These are phyloP conservation scores for Antrozous pallidus DNA, from an alignment of 2,797 vertebrate species.

Conservation along the genomic window DNA sequence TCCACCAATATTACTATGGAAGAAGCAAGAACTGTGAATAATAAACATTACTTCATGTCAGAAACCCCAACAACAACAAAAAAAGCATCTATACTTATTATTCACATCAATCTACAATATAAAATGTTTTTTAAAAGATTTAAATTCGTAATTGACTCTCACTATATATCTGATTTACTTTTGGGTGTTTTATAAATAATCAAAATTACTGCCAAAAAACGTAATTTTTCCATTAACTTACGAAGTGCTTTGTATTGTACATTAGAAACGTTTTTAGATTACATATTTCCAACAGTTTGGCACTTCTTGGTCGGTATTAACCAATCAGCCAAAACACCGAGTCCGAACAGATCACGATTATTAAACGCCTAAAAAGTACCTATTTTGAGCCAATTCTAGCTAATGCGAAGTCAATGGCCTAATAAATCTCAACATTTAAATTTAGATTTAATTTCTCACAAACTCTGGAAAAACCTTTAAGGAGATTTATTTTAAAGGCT, in stretches of 20 bases:
- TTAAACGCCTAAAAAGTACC: background rate
- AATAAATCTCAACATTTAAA: conserved; percentile 19
- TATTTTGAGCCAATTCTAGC: background rate
- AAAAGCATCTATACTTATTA: background rate
- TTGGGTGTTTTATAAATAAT: conserved; percentile 2
- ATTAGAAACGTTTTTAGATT: conserved; percentile 32
- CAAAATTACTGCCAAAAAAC: background rate
- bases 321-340: conserved; percentile 9
- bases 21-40: background rate
- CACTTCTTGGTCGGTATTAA: background rate
- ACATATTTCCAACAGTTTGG: background rate
- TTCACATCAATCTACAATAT: background rate
- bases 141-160: conserved; percentile 27
- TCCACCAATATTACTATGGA: background rate
- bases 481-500: background rate
- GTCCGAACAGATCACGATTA: background rate
- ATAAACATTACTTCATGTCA: background rate
- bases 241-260: background rate
- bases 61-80: conserved; percentile 15
- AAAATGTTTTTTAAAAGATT: background rate
- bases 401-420: background rate
- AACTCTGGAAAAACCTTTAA: background rate
- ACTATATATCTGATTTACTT: background rate
- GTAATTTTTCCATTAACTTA: background rate
- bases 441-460: background rate